Evolutionary conservation across 2,888 invertebrate species (phyloP).

Genomic region (Xestia xanthographa): DNA sequence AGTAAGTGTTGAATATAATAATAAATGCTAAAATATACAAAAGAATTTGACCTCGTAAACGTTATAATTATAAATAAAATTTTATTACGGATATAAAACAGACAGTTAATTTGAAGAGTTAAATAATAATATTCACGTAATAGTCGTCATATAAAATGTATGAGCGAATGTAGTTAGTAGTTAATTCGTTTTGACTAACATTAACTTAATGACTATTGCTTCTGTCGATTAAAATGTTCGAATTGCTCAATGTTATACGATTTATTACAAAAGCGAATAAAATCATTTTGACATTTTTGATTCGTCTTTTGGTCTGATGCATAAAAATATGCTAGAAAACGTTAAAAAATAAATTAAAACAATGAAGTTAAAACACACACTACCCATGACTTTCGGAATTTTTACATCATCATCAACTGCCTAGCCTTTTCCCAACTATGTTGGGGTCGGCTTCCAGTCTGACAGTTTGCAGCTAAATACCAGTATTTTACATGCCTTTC

Average conservation of each 20-base stretch:
- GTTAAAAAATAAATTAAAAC: too few species aligned
- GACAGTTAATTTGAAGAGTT: neutral
- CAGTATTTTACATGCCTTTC: too few species aligned
- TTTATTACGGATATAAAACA: conserved; percentile 31
- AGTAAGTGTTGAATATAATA: conserved; percentile 1
- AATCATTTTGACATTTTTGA: too few species aligned
- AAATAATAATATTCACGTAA: conserved; percentile 17
- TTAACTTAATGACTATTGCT: neutral
- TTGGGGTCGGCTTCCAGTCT: too few species aligned
- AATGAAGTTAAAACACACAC: too few species aligned
- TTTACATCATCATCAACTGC: too few species aligned
- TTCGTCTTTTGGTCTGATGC: too few species aligned
- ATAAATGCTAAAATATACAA: conserved; percentile 5
- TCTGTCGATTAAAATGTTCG: neutral
- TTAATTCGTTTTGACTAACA: neutral
- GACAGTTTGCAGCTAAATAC: too few species aligned
- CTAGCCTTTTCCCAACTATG: too few species aligned
- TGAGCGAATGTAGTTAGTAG: neutral
- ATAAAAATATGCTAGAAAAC: too few species aligned
- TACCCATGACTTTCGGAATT: too few species aligned
- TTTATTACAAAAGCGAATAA: too few species aligned
- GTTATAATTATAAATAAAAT: conserved; percentile 12
- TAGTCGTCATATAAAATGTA: neutral
- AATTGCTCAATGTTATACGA: neutral
- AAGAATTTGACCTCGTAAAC: conserved; percentile 36